phyloP scores from a whole-genome alignment of 1,140 invertebrate genomes.

The Zaprionus nigranus region DNA sequence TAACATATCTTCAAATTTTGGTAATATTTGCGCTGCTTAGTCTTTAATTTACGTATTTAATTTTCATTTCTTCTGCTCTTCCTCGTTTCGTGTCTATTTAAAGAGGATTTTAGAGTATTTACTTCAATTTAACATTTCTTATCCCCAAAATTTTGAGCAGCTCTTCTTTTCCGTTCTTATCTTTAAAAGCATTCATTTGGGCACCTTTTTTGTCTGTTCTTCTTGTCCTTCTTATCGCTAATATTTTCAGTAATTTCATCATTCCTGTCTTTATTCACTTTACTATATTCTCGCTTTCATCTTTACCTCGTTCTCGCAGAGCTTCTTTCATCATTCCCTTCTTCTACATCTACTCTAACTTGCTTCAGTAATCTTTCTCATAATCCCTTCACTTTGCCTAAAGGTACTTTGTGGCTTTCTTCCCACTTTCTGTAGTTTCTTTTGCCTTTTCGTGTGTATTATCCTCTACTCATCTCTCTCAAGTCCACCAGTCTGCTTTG shows the following conservation, averaged over 20 bases:
- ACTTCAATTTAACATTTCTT: not conserved
- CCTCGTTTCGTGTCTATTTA: not conserved
- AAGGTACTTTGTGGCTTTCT: constrained; percentile 4
- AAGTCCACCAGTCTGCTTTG: not conserved
- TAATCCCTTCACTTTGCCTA: not conserved
- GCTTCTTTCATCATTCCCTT: not conserved
- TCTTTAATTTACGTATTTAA: too few relatives aligned
- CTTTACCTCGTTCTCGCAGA: not conserved
- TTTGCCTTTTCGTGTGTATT: not conserved
- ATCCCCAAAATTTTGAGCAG: not conserved
- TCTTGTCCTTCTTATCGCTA: not conserved
- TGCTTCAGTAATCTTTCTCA: not conserved
- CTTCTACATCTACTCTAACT: not conserved
- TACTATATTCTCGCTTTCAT: not conserved
- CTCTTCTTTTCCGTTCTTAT: not conserved
- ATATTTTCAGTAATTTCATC: not conserved
- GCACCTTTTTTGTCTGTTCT: not conserved
- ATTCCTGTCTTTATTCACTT: not conserved
- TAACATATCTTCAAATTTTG: too few relatives aligned
- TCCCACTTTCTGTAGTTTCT: not conserved
- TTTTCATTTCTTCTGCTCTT: too few relatives aligned
- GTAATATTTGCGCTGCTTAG: too few relatives aligned
- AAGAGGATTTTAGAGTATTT: not conserved
- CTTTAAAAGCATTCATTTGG: not conserved
- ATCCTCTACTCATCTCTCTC: not conserved